Conservation (phyloP, 2,888 invertebrate genomes). For the Ellobium chinense region DNA sequence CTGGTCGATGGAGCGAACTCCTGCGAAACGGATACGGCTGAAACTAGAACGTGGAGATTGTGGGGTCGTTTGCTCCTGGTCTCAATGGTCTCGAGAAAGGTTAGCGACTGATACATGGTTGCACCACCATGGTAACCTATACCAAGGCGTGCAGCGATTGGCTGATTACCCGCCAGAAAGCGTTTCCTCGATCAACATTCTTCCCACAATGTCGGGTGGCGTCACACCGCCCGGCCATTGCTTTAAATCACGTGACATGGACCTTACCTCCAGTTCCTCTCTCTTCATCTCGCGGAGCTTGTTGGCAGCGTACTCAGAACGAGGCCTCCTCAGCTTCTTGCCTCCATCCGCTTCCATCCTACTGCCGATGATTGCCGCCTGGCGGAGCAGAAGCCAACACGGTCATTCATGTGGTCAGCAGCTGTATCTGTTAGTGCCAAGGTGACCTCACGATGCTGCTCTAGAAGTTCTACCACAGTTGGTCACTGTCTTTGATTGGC, state of each 20-base stretch:
- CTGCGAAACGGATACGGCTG: too few relatives aligned
- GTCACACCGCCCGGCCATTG: constrained; percentile 16
- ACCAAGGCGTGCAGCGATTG: too few relatives aligned
- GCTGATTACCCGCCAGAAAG: not conserved
- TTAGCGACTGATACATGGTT: not conserved
- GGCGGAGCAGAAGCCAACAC: constrained; percentile 41
- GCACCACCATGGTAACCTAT: not conserved
- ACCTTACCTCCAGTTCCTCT: constrained; percentile 45
- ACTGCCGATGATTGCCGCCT: constrained; percentile 73
- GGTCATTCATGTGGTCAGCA: constrained; percentile 18
- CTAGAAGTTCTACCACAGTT: constrained; percentile 2
- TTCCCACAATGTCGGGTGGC: not conserved
- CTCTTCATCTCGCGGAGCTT: constrained; percentile 52
- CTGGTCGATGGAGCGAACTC: too few relatives aligned
- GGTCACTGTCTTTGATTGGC: not conserved
- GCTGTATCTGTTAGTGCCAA: constrained; percentile 18
- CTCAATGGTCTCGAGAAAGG: constrained; percentile 35
- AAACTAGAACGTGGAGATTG: too few relatives aligned
- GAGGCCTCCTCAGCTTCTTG: constrained; percentile 60
- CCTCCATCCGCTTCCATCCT: constrained; percentile 64
- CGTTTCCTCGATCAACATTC: not conserved
- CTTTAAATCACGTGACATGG: constrained; percentile 16
- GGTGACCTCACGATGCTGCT: constrained; percentile 26
- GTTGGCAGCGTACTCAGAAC: constrained; percentile 64
- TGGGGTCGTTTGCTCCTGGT: too few relatives aligned